These are phyloP conservation scores for Lepetodrilus schrolli DNA, from an alignment of 2,888 invertebrate genomes.

Conservation along the genomic window DNA sequence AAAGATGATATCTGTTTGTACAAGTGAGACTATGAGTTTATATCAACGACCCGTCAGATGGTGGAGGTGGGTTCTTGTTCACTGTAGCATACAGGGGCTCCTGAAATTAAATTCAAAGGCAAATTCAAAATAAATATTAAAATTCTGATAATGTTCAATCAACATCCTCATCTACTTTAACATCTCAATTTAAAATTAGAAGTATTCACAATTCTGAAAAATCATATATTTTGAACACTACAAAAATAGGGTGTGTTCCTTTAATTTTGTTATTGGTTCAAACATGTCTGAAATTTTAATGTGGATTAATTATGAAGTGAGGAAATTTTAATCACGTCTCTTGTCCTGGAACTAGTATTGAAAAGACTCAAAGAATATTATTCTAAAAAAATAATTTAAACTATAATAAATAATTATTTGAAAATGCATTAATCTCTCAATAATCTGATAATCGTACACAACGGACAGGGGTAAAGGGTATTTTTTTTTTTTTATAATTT, in stretches of 20 bases:
- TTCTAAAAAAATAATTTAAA: too few species aligned
- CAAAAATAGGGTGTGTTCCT: neutral
- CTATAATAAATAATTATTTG: too few species aligned
- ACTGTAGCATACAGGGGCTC: constrained; percentile 39
- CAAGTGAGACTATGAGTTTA: neutral
- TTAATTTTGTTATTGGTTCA: neutral
- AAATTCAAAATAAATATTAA: neutral
- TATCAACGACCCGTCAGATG: neutral
- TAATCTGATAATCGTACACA: too few species aligned
- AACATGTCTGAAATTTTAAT: too few species aligned
- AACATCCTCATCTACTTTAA: neutral
- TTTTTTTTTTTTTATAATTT: too few species aligned
- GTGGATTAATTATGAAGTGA: too few species aligned
- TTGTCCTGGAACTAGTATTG: too few species aligned
- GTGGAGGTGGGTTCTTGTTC: constrained; percentile 29
- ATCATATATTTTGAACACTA: neutral
- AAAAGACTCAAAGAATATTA: too few species aligned
- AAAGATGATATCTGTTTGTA: neutral
- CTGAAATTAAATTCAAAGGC: constrained; percentile 22
- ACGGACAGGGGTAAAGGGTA: too few species aligned
- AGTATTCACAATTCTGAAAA: neutral
- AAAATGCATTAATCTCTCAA: too few species aligned
- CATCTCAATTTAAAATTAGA: neutral
- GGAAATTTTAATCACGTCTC: too few species aligned
- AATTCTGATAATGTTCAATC: neutral